Evolutionary conservation across 2,797 vertebrate genomes (phyloP), one percentile per base, ranked within the genome.

Genomic region (Sebastes hubbsi): DNA sequence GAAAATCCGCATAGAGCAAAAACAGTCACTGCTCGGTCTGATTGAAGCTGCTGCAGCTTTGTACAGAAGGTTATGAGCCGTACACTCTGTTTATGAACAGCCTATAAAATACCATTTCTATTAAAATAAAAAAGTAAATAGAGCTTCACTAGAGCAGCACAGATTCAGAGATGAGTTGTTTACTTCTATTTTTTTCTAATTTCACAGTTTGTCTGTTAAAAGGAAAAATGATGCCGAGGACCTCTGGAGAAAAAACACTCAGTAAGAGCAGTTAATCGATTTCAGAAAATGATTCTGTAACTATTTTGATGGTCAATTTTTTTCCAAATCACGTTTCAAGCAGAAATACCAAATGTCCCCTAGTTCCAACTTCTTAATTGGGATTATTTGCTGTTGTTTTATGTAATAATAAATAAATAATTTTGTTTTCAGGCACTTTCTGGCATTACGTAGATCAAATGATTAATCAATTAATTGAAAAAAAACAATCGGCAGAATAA

Each of bases 221-320:
- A 89, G n/a, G 25, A 89, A 81, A 75, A 81, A 52, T 8, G 84
- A 92, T 12, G 86, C 85, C 3, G 90, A 91, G 20, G 81, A 87
- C 1, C 76, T 91, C 1, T 90, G 84, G 85, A 81, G 63, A 13
- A 67, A 67, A 62, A 69, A 76, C 32, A 46, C 56, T 8, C 20
- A 81, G 92, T 90, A 83, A 91, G 89, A 70, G 8, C n/a, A 12
- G 4, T 10, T 6, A 6, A 27, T 63, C 9, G 22, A 49, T 49
- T 49, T 25, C 32, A 18, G 14, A 8, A 38, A 25, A 29, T 9
- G 0, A 34, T n/a, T n/a, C 2, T n/a, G 46, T 11, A 63, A 54
- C 20, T 20, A 54, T 22, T 4, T 54, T 22, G n/a, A 54, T 22
- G 49, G 9, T 54, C n/a, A 54, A 52, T 38, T 34, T 2, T 56